phyloP scores from a whole-genome alignment of 2,888 invertebrate genomes.

The Melinopterus prodromus region DNA sequence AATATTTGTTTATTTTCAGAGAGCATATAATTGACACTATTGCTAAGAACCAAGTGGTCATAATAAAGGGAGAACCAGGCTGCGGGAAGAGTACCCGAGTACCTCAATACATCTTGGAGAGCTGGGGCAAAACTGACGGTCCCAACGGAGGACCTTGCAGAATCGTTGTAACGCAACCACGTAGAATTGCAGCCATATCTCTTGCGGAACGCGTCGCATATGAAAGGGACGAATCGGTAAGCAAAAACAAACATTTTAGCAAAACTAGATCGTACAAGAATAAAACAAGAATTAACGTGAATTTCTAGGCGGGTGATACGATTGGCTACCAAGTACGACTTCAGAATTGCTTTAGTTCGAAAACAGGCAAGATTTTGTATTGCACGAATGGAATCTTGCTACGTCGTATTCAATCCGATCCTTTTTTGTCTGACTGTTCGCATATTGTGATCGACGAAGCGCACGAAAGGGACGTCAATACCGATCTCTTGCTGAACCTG shows the following conservation, averaged over 20 bases:
- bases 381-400: conserved; percentile 71
- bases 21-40: conserved; percentile 64
- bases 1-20: conserved; percentile 47
- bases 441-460: conserved; percentile 80
- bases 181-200: conserved; percentile 74
- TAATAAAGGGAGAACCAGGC: conserved; percentile 76
- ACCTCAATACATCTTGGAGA: conserved; percentile 70
- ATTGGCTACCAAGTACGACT: conserved; percentile 75
- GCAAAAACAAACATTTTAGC: conserved; percentile 25
- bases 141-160: conserved; percentile 62
- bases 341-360: conserved; percentile 62
- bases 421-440: conserved; percentile 64
- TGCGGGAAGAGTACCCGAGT: conserved; percentile 79
- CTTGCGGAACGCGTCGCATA: conserved; percentile 71
- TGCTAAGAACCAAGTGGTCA: conserved; percentile 62
- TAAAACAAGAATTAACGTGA: neutral
- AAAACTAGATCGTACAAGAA: neutral
- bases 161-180: conserved; percentile 72
- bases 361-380: conserved; percentile 69
- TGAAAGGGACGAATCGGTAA: conserved; percentile 69
- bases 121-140: conserved; percentile 54
- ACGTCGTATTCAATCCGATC: conserved; percentile 59
- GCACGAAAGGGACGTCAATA: conserved; percentile 75
- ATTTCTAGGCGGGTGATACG: conserved; percentile 66
- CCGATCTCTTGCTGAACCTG: conserved; percentile 70